These are phyloP conservation scores for Morinoia aosen DNA, from an alignment of 2,888 invertebrate genomes.

Conservation along the genomic window DNA sequence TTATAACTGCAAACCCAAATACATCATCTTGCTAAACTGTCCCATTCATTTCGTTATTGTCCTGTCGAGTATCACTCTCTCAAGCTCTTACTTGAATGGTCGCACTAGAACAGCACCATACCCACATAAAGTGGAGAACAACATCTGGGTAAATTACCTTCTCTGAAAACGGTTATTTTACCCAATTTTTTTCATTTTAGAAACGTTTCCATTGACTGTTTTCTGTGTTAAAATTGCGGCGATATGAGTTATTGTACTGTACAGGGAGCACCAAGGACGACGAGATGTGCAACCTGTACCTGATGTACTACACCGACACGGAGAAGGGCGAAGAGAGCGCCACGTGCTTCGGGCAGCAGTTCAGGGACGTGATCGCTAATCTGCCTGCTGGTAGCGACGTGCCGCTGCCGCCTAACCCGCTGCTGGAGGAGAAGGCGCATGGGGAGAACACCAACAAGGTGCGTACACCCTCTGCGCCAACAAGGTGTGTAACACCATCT, in stretches of 20 bases:
- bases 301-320: slow-evolving; percentile 73
- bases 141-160: too few relatives aligned
- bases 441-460: slow-evolving; percentile 64
- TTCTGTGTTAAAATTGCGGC: background rate
- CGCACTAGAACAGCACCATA: too few relatives aligned
- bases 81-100: too few relatives aligned
- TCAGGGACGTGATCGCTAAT: slow-evolving; percentile 68
- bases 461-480: background rate
- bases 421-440: slow-evolving; percentile 72
- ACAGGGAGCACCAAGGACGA: slow-evolving; percentile 72
- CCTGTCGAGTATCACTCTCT: too few relatives aligned
- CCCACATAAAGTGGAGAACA: too few relatives aligned
- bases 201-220: too few relatives aligned
- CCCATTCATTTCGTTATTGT: too few relatives aligned
- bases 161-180: too few relatives aligned
- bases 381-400: slow-evolving; percentile 72
- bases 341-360: slow-evolving; percentile 68
- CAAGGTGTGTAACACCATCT: too few relatives aligned
- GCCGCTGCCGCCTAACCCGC: slow-evolving; percentile 74
- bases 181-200: too few relatives aligned
- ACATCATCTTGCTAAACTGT: too few relatives aligned
- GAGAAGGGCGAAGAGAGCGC: slow-evolving; percentile 66
- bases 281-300: slow-evolving; percentile 75
- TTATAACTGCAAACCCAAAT: too few relatives aligned
- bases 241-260: background rate